These are phyloP conservation scores for Orius laevigatus DNA, from an alignment of 1,140 invertebrate species.

Conservation along the genomic window DNA sequence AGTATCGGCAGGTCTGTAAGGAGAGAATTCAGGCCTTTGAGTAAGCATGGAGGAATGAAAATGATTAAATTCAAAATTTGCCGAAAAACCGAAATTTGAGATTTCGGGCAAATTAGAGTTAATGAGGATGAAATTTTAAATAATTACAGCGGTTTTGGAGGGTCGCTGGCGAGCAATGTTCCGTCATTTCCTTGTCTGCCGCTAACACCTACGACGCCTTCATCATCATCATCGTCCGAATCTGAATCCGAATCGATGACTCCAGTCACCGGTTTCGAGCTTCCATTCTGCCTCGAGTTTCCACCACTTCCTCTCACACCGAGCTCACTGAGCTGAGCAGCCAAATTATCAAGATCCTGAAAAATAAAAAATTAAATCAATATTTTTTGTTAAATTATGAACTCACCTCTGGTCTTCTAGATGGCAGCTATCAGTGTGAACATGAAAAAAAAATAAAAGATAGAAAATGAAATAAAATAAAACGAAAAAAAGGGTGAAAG, in stretches of 20 bases:
- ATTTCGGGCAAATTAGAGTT: too few relatives aligned
- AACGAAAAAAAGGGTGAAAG: slow-evolving; percentile 26
- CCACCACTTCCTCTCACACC: slow-evolving; percentile 37
- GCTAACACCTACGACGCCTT: slow-evolving; percentile 34
- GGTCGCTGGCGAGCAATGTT: slow-evolving; percentile 86
- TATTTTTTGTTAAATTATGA: too few relatives aligned
- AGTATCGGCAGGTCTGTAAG: slow-evolving; percentile 51
- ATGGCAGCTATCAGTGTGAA: slow-evolving; percentile 40
- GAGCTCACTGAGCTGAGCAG: slow-evolving; percentile 83
- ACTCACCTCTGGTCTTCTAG: slow-evolving; percentile 66
- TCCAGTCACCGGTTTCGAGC: slow-evolving; percentile 15
- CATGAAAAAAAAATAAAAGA: slow-evolving; percentile 19
- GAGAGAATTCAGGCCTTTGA: slow-evolving; percentile 26
- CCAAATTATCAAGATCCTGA: slow-evolving; percentile 82
- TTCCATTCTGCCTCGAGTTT: slow-evolving; percentile 16
- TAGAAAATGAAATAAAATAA: slow-evolving; percentile 14
- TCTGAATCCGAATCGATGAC: slow-evolving; percentile 27
- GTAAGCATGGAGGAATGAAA: slow-evolving; percentile 28
- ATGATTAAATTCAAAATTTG: slow-evolving; percentile 18
- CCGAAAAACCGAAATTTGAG: too few relatives aligned
- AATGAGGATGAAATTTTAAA: background rate
- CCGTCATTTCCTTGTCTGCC: slow-evolving; percentile 65
- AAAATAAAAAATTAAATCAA: slow-evolving; percentile 22
- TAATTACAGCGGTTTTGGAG: slow-evolving; percentile 77
- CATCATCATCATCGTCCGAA: slow-evolving; percentile 30